Conservation (phyloP, 2,888 invertebrate genomes). For the Lasioglossum leucozonium region DNA sequence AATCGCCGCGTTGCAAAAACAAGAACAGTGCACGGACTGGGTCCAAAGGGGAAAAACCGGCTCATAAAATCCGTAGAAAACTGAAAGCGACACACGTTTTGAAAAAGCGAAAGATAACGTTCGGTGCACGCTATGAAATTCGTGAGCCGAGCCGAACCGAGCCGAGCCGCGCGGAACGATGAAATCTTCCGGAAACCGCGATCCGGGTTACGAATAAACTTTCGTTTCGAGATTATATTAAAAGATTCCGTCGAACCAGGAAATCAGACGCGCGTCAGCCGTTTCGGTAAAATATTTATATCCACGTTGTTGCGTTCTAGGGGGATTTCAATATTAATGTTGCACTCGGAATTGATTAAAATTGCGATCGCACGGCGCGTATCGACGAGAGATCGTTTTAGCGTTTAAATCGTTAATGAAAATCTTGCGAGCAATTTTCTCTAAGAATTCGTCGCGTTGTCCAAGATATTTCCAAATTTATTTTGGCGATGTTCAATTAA, state of each 20-base stretch:
- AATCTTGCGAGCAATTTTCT: conserved; percentile 7
- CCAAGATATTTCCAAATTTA: no score
- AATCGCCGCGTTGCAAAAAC: background rate
- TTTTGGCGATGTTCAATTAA: no score
- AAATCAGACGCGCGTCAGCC: background rate
- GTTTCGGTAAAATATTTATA: conserved; percentile 28
- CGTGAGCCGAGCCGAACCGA: background rate
- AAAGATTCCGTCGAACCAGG: conserved; percentile 26
- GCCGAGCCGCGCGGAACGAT: background rate
- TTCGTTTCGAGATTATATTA: conserved; percentile 30
- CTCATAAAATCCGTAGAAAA: background rate
- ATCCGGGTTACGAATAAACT: conserved; percentile 21
- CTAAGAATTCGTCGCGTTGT: no score
- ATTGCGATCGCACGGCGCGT: conserved; percentile 20
- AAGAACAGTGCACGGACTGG: no score
- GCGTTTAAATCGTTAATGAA: conserved; percentile 29
- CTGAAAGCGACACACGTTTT: background rate
- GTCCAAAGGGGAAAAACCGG: background rate
- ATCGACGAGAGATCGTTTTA: conserved; percentile 21
- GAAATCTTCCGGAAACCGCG: background rate
- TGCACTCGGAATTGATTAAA: conserved; percentile 27
- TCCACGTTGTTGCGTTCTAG: background rate
- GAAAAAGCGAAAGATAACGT: background rate
- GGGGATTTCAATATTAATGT: conserved; percentile 36
- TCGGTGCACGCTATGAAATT: background rate